Evolutionary conservation across 2,797 vertebrate genomes (phyloP), one percentile per base, ranked within the genome.

Genomic region (Diplodus puntazzo): DNA sequence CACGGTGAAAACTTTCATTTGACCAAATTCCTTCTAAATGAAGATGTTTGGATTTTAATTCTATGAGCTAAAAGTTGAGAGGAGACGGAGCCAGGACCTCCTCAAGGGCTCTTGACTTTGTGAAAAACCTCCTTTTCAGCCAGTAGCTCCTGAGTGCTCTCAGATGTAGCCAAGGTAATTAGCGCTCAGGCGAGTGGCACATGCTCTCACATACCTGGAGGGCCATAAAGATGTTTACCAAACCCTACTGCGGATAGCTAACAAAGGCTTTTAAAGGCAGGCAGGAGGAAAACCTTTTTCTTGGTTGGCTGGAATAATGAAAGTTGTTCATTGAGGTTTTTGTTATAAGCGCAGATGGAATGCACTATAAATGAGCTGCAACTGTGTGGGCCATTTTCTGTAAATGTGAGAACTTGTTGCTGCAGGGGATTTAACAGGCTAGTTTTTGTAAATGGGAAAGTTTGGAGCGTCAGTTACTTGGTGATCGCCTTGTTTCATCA

Each of bases 101-200:
- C 80, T 85, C 21, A 18, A 85, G 83, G 54, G 75, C 69, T 65
- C 88, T 90, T 92, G 87, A 92, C 81, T 90, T 87, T 80, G 39
- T 81, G 76, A 67, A 69, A 75, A 74, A 58, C 57, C 79, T 85
- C 43, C 76, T 86, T 83, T 86, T 88, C 81, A 83, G 84, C 80
- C 87, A 69, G 90, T 90, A 91, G 91, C 88, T 87, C 84, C 76
- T 91, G 92, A 95, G 92, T 92, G 90, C 87, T 93, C 92, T 95
- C 93, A 92, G 92, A 93, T 92, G 90, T 88, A 90, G 92, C 92
- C 90, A 89, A 84, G 87, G 89, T 93, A 94, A 94, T 95, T 95
- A 94, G 92, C 58, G 69, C 77, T 89, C 76, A 65, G 88, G 90
- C 85, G 34, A 92, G 88, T 89, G 90, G 90, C 88, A 88, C 89